phyloP scores from a whole-genome alignment of 2,888 invertebrate genomes.

The Nasonia oneida region DNA sequence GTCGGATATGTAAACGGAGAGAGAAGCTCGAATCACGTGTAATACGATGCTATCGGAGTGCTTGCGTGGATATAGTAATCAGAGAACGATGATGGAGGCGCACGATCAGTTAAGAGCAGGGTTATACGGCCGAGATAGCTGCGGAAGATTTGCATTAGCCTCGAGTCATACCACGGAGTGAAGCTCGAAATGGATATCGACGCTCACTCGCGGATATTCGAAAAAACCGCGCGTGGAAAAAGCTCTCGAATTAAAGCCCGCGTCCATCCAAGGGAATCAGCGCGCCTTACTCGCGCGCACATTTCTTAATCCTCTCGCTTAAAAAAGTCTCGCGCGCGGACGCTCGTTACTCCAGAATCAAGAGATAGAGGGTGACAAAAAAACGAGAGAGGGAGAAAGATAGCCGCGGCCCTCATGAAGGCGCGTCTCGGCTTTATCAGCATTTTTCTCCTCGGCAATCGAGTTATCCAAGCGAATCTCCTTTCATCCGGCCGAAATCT shows the following conservation, averaged over 20 bases:
- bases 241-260: neutral
- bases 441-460: slow-evolving; percentile 32
- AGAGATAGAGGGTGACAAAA: neutral
- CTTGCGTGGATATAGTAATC: slow-evolving; percentile 8
- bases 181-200: neutral
- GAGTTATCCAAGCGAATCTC: slow-evolving; percentile 39
- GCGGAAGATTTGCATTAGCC: neutral
- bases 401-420: slow-evolving; percentile 4
- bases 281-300: neutral
- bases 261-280: neutral
- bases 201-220: neutral
- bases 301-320: neutral
- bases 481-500: slow-evolving; percentile 21
- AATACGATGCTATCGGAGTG: slow-evolving; percentile 1
- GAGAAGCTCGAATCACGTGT: neutral
- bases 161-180: neutral
- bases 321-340: neutral
- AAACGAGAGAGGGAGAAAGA: neutral
- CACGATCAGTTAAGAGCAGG: neutral
- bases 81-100: neutral
- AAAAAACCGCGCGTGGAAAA: too few species aligned
- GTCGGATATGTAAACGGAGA: neutral
- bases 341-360: slow-evolving; percentile 1
- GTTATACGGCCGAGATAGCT: neutral
- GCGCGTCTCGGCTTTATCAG: slow-evolving; percentile 37